Conservation (phyloP, 1,140 invertebrate genomes). For the Mamestra configurata region DNA sequence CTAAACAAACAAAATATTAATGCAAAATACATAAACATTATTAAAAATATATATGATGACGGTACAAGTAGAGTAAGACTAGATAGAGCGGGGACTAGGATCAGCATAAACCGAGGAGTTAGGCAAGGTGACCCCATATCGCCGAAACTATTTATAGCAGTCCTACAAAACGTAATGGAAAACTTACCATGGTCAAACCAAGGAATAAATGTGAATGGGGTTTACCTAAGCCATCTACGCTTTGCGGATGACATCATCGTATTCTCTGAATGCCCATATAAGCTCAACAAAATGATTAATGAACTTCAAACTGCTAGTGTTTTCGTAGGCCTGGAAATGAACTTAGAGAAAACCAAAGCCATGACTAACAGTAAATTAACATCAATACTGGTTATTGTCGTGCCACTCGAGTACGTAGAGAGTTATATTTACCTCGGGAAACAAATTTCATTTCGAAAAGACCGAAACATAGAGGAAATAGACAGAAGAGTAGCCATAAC, state of each 20-base stretch:
- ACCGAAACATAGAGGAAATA: neutral
- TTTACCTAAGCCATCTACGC: neutral
- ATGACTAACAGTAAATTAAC: neutral
- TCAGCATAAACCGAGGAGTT: constrained; percentile 10
- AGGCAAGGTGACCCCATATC: constrained; percentile 30
- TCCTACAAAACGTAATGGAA: neutral
- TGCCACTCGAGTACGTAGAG: neutral
- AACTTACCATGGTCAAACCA: neutral
- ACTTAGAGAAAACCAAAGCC: neutral
- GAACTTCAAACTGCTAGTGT: neutral
- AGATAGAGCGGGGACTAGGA: neutral
- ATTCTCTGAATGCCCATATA: neutral
- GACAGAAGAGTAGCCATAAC: neutral
- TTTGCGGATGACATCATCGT: constrained; percentile 2
- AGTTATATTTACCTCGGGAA: neutral
- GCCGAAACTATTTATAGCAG: constrained; percentile 14
- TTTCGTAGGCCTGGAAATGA: neutral
- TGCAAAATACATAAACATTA: neutral
- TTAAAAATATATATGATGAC: neutral
- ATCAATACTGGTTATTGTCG: neutral
- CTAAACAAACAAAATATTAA: neutral
- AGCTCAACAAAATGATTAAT: neutral
- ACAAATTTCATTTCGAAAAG: neutral
- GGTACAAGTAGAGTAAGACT: neutral
- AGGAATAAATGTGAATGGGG: neutral